Conservation (phyloP, 2,113 vertebrate species). For the Acanthisitta chloris region DNA sequence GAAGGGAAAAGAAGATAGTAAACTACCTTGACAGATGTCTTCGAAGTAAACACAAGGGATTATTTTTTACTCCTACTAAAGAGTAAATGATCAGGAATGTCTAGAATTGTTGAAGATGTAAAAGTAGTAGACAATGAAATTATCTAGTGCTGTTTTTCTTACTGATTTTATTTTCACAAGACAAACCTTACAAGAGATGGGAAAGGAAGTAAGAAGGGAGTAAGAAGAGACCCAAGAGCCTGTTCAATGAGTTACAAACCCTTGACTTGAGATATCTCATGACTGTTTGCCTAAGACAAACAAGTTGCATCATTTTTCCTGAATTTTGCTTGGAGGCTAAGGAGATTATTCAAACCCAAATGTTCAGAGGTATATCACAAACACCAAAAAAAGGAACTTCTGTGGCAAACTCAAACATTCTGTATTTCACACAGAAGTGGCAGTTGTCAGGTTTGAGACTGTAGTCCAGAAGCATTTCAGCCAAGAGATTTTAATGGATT, state of each 20-base stretch:
- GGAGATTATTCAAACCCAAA: not conserved
- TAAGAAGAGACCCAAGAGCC: accelerated
- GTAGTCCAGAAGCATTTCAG: not conserved
- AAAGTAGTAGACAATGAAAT: not conserved
- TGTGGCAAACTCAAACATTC: not conserved
- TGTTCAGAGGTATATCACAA: accelerated
- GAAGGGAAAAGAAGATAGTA: not conserved
- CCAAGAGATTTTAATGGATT: not conserved
- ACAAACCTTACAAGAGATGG: not conserved
- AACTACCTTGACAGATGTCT: not conserved
- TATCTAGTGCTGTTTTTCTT: not conserved
- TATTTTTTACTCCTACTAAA: not conserved
- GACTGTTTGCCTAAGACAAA: not conserved
- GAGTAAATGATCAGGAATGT: not conserved
- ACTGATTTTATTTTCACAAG: not conserved
- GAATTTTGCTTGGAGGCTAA: not conserved
- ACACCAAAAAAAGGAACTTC: not conserved
- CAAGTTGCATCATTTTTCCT: not conserved
- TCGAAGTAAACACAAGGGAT: not conserved
- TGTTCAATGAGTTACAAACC: not conserved
- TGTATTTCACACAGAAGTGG: not conserved
- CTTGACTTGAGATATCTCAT: not conserved
- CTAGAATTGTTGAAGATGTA: not conserved
- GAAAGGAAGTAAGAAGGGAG: not conserved
- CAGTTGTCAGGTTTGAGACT: not conserved